These are phyloP conservation scores for Drosophila paulistorum DNA, from an alignment of 1,140 invertebrate genomes.

Conservation along the genomic window DNA sequence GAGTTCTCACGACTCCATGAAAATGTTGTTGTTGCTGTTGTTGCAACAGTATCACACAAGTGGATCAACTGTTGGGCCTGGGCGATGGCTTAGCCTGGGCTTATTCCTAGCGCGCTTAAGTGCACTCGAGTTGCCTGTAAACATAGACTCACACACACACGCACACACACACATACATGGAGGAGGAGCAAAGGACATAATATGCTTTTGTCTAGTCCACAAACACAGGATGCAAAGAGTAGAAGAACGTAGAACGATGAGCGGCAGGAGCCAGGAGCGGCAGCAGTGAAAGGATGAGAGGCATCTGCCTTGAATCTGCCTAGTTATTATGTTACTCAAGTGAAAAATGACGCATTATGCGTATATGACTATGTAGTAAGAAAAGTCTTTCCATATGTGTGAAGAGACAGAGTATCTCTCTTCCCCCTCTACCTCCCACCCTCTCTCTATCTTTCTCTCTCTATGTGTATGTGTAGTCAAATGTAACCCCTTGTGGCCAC, in stretches of 20 bases:
- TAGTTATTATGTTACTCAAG: constrained; percentile 65
- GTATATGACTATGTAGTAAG: constrained; percentile 21
- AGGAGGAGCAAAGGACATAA: constrained; percentile 55
- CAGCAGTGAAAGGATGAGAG: neutral
- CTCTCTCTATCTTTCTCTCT: too few species aligned
- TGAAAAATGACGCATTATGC: constrained; percentile 74
- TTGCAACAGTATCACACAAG: constrained; percentile 11
- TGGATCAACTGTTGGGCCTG: neutral
- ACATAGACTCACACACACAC: constrained; percentile 53
- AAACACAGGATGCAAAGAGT: constrained; percentile 32
- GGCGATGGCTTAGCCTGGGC: constrained; percentile 51
- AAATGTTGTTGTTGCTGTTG: neutral
- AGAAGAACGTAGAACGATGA: neutral
- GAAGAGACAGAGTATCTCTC: neutral
- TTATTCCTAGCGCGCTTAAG: constrained; percentile 68
- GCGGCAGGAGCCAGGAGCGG: neutral
- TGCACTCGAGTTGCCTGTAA: constrained; percentile 76
- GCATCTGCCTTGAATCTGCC: constrained; percentile 24
- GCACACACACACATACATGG: constrained; percentile 29
- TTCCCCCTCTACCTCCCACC: too few species aligned
- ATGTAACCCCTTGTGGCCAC: constrained; percentile 45
- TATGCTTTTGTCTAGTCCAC: constrained; percentile 69
- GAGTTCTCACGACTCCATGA: neutral
- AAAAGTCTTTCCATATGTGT: constrained; percentile 14
- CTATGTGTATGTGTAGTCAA: constrained; percentile 22